Base-by-base conservation (phyloP, 2,113 vertebrate genomes). In the Caretta caretta region DNA sequence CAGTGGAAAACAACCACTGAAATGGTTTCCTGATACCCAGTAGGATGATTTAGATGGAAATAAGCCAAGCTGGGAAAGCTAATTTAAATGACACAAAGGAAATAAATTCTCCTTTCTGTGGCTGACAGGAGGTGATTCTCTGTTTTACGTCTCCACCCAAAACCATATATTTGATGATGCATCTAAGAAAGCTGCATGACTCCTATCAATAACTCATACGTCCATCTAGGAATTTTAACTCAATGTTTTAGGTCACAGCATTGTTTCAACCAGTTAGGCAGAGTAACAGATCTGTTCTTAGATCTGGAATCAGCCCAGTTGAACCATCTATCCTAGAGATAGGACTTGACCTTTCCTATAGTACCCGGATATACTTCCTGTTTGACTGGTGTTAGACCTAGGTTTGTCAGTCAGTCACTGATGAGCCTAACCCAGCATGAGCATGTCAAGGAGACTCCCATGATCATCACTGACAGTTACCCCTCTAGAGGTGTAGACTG, bases 81-180 rank as follows among this genome's bases (percentile, higher is more conserved):
- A 85, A 17, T 97, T 75, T 92, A 42, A 92, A 59, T 56, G 38
- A 48, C 13, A 51, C 1, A 51, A 78, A 25, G 79, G 17, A 88
- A 94, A 87, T 56, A 1, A 72, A 2, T 69, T 7, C 2, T 90
- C 53, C 35, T 59, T 57, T 83, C 80, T 80, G 5, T 35, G 2
- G 38, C 53, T 10, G 5, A 62, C 25, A 83, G 14, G 25, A 3
- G 1, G 9, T 22, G 3, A 0, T 6, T 65, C 86, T 85, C 29
- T 35, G 3, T 5, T 80, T 87, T 94, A 88, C 35, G 31, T 3
- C 14, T 4, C 24, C 69, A 80, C 1, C 1, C 6, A 31, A 90
- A 91, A 7, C 20, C 54, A 80, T 1, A 50, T 1, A 16, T 87
- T n/a, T 87, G 25, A 27, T 53, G 2, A 2, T 57, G 42, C 35